Evolutionary conservation across 2,888 invertebrate genomes (phyloP).

Genomic region (Blomia tropicalis): DNA sequence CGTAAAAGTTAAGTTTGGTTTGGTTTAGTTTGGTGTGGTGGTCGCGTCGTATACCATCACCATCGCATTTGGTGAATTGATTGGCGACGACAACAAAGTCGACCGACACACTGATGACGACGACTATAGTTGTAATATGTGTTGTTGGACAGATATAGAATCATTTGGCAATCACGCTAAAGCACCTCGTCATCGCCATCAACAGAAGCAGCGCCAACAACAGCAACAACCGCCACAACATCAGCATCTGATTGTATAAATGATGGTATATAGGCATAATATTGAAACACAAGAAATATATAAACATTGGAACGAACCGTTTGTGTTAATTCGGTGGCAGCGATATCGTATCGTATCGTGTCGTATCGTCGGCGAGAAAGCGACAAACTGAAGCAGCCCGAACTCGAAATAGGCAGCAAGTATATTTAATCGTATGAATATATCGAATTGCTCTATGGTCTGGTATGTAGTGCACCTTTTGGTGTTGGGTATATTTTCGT

Average conservation of each 20-base stretch:
- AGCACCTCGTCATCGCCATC: background rate
- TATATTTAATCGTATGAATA: slow-evolving; percentile 12
- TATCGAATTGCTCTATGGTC: slow-evolving; percentile 5
- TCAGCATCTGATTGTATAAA: background rate
- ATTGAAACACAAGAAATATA: background rate
- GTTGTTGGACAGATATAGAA: background rate
- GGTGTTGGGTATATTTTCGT: no score
- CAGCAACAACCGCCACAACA: no score
- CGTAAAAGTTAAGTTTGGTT: no score
- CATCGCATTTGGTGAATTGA: no score
- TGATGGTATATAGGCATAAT: background rate
- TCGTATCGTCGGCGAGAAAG: background rate
- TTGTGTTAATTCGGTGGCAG: no score
- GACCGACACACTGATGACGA: no score
- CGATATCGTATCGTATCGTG: no score
- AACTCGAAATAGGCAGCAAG: background rate
- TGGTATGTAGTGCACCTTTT: background rate
- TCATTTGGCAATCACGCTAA: background rate
- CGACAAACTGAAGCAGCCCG: background rate
- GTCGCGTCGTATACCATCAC: no score
- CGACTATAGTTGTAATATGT: no score
- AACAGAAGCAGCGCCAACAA: no score
- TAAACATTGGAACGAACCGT: background rate
- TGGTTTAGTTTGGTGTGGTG: no score
- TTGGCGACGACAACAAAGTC: no score